Evolutionary conservation across 2,113 vertebrate species (phyloP).

Genomic region (Chaenogobius annularis): DNA sequence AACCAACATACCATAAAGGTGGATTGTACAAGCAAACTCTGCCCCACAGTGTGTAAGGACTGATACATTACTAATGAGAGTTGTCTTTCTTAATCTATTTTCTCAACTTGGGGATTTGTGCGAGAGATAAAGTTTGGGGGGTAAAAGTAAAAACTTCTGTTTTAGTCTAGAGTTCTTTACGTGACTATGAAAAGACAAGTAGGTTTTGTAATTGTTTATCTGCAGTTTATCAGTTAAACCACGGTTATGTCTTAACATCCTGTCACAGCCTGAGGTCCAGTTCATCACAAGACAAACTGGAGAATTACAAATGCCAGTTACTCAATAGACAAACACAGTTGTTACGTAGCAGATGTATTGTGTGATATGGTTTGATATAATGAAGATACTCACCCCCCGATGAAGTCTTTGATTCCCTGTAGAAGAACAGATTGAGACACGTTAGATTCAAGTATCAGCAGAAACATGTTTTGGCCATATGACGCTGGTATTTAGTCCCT

Average conservation of each 20-base stretch:
- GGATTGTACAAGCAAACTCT: not conserved
- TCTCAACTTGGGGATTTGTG: not conserved
- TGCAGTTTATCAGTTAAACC: not conserved
- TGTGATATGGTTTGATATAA: not conserved
- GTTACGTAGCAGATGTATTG: not conserved
- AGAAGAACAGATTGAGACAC: conserved; percentile 37
- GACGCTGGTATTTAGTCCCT: not conserved
- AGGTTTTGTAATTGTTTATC: not conserved
- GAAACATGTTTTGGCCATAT: not conserved
- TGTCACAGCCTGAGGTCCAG: conserved; percentile 11
- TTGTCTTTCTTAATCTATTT: not conserved
- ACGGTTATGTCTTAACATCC: conserved; percentile 14
- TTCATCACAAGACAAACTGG: conserved; percentile 13
- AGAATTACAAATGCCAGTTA: not conserved
- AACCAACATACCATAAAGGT: no score
- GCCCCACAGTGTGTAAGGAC: not conserved
- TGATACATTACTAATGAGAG: not conserved
- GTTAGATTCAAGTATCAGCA: not conserved
- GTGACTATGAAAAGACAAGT: not conserved
- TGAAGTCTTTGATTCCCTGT: conserved; percentile 76
- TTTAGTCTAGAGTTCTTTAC: not conserved
- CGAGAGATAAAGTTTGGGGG: not conserved
- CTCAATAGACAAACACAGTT: not conserved
- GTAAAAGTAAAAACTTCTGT: not conserved
- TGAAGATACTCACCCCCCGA: conserved; percentile 64